Evolutionary conservation across 2,888 invertebrate species (phyloP), one percentile per base, ranked within the genome.

Genomic region (Nasonovia ribisnigri): DNA sequence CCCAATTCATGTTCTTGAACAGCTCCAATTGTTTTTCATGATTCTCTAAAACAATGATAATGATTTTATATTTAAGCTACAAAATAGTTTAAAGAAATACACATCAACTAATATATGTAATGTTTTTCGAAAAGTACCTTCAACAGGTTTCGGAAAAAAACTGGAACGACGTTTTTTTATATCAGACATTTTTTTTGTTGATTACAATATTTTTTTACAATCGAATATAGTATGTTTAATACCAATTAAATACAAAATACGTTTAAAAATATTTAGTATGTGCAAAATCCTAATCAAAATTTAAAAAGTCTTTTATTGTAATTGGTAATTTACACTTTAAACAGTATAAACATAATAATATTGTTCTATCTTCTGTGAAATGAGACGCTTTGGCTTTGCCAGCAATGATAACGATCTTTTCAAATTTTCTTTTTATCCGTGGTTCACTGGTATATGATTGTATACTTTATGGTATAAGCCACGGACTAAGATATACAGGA

Each of bases 121-220:
- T 2, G 46, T 84, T 0, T 86, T n/a, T 24, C 10, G 24, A 77
- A n/a, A 84, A 42, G 6, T 67, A 93, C 90, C 60, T 93, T 90
- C 90, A 77, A 46, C 67, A 86, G 86, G 90, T 90, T 93, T 93
- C 26, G 54, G 93, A 1, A 93, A 90, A 87, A 93, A 93, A 90
- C 93, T 93, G 8, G 93, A 93, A 48, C 93, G 89, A 5, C 93
- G 86, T 86, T 46, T 90, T 90, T 48, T 4, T 13, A 54, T 36
- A 6, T 89, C 86, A 24, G 86, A 54, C 93, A 93, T 93, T 43
- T 10, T 92, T 43, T 13, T 46, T 48, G 42, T 42, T 84, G 24
- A 6, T 24, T 84, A 87, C 26, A 48, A 48, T 87, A 36, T 77
- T 77, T 8, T 36, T 8, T 77, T 36, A 36, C 16, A 67, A 16